phyloP scores from a whole-genome alignment of 2,113 vertebrate species.

The Lophius piscatorius region DNA sequence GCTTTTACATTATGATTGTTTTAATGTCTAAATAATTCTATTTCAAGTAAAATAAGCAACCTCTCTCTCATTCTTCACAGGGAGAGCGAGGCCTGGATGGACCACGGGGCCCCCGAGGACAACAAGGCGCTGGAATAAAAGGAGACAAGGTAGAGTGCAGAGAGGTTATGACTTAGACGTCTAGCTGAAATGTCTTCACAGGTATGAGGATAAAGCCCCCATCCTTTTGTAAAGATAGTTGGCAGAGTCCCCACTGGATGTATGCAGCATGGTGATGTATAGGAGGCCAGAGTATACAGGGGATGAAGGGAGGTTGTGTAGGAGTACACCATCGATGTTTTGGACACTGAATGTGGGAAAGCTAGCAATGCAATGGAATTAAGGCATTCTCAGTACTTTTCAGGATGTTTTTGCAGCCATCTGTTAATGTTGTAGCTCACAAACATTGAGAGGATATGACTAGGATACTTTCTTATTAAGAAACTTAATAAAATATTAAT shows the following conservation, averaged over 20 bases:
- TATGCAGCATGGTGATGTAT: slow-evolving; percentile 39
- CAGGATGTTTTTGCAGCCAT: slow-evolving; percentile 21
- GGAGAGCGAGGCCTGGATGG: slow-evolving; percentile 88
- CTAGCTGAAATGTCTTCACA: slow-evolving; percentile 41
- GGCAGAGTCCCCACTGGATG: slow-evolving; percentile 26
- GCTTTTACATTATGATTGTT: background rate
- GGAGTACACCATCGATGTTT: slow-evolving; percentile 34
- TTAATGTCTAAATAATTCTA: background rate
- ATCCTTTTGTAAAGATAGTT: slow-evolving; percentile 24
- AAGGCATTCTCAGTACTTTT: slow-evolving; percentile 11
- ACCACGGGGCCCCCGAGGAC: slow-evolving; percentile 84
- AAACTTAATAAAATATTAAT: too few relatives aligned
- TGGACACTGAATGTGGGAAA: slow-evolving; percentile 35
- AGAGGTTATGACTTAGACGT: slow-evolving; percentile 70
- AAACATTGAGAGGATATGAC: background rate
- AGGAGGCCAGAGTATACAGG: slow-evolving; percentile 35
- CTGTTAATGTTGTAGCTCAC: slow-evolving; percentile 6
- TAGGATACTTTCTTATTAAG: background rate
- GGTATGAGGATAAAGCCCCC: slow-evolving; percentile 23
- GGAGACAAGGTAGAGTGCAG: slow-evolving; percentile 86
- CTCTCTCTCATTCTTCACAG: slow-evolving; percentile 65
- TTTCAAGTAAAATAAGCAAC: slow-evolving; percentile 9
- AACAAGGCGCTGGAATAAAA: slow-evolving; percentile 83
- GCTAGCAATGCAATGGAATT: slow-evolving; percentile 6
- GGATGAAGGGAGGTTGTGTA: slow-evolving; percentile 46